phyloP scores from a whole-genome alignment of 2,113 vertebrate genomes.

The Xenopus tropicalis region UCB_Xtro_10.0 CM004444.2:73842501-73843000 shows the following conservation, averaged over 20 bases:
- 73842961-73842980: neutral
- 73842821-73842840: slow-evolving; percentile 36
- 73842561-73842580: too few species aligned
- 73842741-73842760: neutral
- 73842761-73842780: neutral
- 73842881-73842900: slow-evolving; percentile 2
- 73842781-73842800: slow-evolving; percentile 25
- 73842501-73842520: too few species aligned
- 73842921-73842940: slow-evolving; percentile 24
- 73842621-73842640: too few species aligned
- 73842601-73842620: too few species aligned
- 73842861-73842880: slow-evolving; percentile 25
- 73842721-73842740: neutral
- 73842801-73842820: slow-evolving; percentile 24
- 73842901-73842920: slow-evolving; percentile 21
- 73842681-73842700: neutral
- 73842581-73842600: too few species aligned
- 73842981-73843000: neutral
- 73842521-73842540: too few species aligned
- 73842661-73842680: too few species aligned
- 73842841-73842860: slow-evolving; percentile 27
- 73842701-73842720: neutral
- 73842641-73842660: too few species aligned
- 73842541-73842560: too few species aligned
- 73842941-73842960: slow-evolving; percentile 27